Percentiles rank a stretch among this genome's conserved stretches.
These are phyloP conservation scores for Plodia interpunctella DNA, from an alignment of 1,140 invertebrate genomes.

Conservation along the genomic window DNA sequence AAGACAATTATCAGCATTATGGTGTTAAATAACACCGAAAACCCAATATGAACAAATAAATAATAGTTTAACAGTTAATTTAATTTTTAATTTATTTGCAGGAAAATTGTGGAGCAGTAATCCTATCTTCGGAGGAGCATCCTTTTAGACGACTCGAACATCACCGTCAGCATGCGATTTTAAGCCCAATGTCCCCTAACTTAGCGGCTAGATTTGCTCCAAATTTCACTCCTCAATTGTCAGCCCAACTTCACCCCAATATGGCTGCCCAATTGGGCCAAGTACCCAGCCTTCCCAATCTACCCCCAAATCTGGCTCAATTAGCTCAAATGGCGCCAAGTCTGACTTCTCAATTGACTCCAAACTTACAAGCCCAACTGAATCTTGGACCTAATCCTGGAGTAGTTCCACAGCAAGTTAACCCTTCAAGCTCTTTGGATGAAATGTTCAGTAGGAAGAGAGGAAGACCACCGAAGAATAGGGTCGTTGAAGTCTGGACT, in stretches of 20 bases:
- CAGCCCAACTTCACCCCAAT: constrained; percentile 66
- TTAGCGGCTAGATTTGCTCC: constrained; percentile 75
- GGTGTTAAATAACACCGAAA: too few species aligned
- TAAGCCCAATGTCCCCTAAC: constrained; percentile 78
- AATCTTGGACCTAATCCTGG: constrained; percentile 56
- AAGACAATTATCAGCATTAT: too few species aligned
- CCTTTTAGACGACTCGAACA: constrained; percentile 92
- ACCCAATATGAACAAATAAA: too few species aligned
- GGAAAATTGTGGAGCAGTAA: constrained; percentile 92
- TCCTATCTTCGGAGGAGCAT: constrained; percentile 87
- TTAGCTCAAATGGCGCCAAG: constrained; percentile 74
- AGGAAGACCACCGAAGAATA: constrained; percentile 93
- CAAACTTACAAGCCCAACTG: constrained; percentile 65
- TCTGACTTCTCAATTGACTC: constrained; percentile 62
- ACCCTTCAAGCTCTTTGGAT: constrained; percentile 86
- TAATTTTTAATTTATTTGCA: constrained; percentile 75
- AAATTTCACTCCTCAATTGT: constrained; percentile 62
- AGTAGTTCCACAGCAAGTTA: constrained; percentile 76
- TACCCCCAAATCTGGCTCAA: constrained; percentile 65
- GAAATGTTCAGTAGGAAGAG: constrained; percentile 94
- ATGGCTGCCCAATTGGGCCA: constrained; percentile 68
- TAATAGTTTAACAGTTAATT: too few species aligned
- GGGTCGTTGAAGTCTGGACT: constrained; percentile 93
- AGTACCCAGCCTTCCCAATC: constrained; percentile 55
- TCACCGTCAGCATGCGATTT: constrained; percentile 88